Base-by-base conservation (phyloP, 2,113 vertebrate species). In the Arothron firmamentum region DNA sequence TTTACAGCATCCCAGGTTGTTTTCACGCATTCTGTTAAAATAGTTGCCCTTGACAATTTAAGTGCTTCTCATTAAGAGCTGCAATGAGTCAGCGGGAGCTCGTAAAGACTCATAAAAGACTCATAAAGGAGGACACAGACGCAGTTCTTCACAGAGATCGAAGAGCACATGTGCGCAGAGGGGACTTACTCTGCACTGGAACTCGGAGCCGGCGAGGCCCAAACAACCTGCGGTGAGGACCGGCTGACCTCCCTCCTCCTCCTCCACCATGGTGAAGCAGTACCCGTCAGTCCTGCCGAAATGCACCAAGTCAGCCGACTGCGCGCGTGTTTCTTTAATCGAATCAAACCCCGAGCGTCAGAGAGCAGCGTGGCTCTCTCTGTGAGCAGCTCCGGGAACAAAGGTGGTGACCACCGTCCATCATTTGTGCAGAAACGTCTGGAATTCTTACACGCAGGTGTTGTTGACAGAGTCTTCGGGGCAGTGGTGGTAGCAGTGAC, bases 231-330 rank as follows among this genome's bases (percentile, higher is more conserved):
- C 92, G 6, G 93, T 95, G 56, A 94, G 77, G 1, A 93, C 81
- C 18, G 92, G 92, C 57, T 89, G 81, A 11, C 95, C 93, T 0
- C 92, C 92, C 19, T 98, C 94, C 61, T 97, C 94, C 75, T 98
- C 93, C 86, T 96, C 93, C 85, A 98, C 92, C 90, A 98, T 98
- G 19, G 94, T 96, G 89, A 98, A 99, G 86, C 97, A 99, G 67
- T 93, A 96, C 47, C 97, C 97, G 61, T 98, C 92, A 7, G 96
- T 98, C 85, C 97, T 99, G 74, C 18, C 38, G 52, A 66, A 59
- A 76, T 34, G 58, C 5, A 61, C n/a, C 15, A n/a, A n/a, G 34
- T 38, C 34, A 38, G 34, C 34, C 31, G 31, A 34, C 31, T 2
- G 8, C 31, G 1, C 6, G 31, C 6, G 31, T 9, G 34, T 12